Conservation (phyloP, 2,888 invertebrate genomes). For the Scotopteryx bipunctaria region DNA sequence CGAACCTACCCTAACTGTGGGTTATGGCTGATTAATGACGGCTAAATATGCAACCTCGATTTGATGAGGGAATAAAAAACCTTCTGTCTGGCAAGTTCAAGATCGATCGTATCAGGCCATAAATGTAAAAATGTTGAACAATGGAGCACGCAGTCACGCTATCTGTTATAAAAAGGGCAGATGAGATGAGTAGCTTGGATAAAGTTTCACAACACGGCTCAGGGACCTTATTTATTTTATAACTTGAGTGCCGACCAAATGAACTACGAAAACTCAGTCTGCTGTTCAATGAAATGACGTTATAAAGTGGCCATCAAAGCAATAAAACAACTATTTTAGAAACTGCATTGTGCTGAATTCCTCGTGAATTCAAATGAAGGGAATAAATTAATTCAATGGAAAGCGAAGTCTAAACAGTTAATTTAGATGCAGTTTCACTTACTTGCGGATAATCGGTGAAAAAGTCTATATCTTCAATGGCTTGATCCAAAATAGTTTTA, state of each 20-base stretch:
- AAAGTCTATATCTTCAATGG: constrained; percentile 85
- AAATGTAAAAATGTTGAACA: constrained; percentile 28
- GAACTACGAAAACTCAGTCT: too few species aligned
- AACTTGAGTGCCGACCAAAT: too few species aligned
- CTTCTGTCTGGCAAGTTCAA: constrained; percentile 59
- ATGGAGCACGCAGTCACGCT: constrained; percentile 16
- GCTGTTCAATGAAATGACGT: neutral
- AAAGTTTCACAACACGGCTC: too few species aligned
- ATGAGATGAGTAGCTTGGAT: too few species aligned
- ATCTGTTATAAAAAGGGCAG: constrained; percentile 6
- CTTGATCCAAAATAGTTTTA: constrained; percentile 86
- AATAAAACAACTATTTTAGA: neutral
- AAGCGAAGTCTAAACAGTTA: too few species aligned
- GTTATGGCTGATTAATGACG: constrained; percentile 62
- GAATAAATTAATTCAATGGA: too few species aligned
- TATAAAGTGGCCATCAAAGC: neutral
- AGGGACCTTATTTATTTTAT: too few species aligned
- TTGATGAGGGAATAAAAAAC: constrained; percentile 45
- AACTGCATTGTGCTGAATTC: neutral
- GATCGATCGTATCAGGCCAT: constrained; percentile 40
- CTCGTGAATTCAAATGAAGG: neutral
- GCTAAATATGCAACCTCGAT: constrained; percentile 63
- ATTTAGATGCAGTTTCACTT: too few species aligned
- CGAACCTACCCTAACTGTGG: constrained; percentile 66
- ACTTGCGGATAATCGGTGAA: constrained; percentile 83